phyloP scores from a whole-genome alignment of 2,888 invertebrate genomes.

The Eilema caniola region DNA sequence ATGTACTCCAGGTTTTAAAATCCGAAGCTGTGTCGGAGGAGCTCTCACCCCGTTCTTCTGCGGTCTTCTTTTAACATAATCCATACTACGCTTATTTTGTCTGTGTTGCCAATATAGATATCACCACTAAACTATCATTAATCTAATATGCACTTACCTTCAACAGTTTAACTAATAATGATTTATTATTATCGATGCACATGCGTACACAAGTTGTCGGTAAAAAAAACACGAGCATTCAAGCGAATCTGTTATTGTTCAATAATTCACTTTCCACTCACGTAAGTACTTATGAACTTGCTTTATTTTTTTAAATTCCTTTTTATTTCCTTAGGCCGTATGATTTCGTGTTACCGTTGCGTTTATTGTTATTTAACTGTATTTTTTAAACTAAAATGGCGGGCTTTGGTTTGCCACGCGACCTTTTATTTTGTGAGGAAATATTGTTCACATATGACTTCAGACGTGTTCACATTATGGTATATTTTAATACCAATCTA shows the following conservation, averaged over 20 bases:
- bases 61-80: too few relatives aligned
- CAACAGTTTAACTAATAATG: background rate
- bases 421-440: background rate
- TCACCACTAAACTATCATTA: too few relatives aligned
- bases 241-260: conserved; percentile 43
- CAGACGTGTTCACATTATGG: background rate
- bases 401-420: background rate
- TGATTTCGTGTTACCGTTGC: background rate
- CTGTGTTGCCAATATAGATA: too few relatives aligned
- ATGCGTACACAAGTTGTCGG: background rate
- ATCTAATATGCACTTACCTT: background rate
- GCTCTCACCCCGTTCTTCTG: too few relatives aligned
- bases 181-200: background rate
- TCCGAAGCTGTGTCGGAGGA: too few relatives aligned
- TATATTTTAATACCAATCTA: background rate
- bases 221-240: conserved; percentile 34
- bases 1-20: too few relatives aligned
- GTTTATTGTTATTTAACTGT: background rate
- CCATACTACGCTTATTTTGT: too few relatives aligned
- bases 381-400: background rate
- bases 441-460: background rate
- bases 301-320: conserved; percentile 52
- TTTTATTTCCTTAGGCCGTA: conserved; percentile 11
- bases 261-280: conserved; percentile 33
- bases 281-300: conserved; percentile 8